phyloP scores from a whole-genome alignment of 2,888 invertebrate genomes.

The Tenthredo amoena region DNA sequence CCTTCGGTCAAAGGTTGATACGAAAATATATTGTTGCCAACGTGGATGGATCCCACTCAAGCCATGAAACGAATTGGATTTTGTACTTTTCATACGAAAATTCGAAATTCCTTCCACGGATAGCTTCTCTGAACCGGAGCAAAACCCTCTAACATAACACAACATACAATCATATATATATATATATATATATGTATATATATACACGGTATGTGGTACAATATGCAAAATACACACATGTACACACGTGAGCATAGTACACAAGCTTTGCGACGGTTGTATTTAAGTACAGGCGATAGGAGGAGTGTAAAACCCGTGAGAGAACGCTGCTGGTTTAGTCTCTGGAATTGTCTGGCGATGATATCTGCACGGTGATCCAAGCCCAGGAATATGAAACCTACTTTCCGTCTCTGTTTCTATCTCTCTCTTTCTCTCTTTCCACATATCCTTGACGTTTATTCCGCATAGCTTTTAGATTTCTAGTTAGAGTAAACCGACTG shows the following conservation, averaged over 20 bases:
- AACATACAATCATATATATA: neutral
- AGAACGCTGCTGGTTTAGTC: constrained; percentile 41
- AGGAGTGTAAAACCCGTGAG: constrained; percentile 40
- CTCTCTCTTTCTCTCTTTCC: neutral
- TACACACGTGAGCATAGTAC: neutral
- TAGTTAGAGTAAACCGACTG: neutral
- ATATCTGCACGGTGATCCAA: constrained; percentile 62
- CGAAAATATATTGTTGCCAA: neutral
- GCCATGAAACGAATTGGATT: neutral
- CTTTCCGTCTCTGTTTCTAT: neutral
- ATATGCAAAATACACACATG: neutral
- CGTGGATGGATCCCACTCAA: neutral
- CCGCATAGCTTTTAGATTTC: neutral
- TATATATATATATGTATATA: neutral
- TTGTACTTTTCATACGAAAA: neutral
- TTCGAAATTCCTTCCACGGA: neutral
- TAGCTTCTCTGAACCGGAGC: neutral
- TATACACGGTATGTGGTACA: neutral
- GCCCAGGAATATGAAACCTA: constrained; percentile 60
- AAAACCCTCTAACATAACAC: neutral
- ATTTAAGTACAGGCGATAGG: constrained; percentile 17
- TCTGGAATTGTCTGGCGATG: constrained; percentile 60
- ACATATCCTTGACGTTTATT: neutral
- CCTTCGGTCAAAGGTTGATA: neutral
- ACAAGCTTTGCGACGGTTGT: constrained; percentile 11